phyloP scores from a whole-genome alignment of 2,113 vertebrate species.

The Dasypus novemcinctus region DNA sequence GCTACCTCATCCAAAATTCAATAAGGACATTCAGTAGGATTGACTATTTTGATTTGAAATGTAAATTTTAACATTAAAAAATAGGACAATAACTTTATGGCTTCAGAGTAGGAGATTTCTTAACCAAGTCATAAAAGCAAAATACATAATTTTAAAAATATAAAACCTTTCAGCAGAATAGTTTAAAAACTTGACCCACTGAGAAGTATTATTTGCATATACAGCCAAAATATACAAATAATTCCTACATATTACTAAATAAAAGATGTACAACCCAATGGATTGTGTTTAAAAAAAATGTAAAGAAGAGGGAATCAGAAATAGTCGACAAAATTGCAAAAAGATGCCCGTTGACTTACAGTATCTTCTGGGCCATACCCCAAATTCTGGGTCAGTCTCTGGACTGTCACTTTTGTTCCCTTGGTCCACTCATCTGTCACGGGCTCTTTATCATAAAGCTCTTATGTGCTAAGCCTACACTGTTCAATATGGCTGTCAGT shows the following conservation, averaged over 20 bases:
- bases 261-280: background rate
- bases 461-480: background rate
- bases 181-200: background rate
- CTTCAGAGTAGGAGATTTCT: background rate
- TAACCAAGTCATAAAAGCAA: background rate
- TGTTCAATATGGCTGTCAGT: background rate
- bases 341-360: background rate
- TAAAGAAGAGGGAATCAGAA: background rate
- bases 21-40: background rate
- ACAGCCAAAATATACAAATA: background rate
- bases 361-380: accelerated
- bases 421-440: background rate
- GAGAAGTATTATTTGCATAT: background rate
- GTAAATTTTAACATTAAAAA: background rate
- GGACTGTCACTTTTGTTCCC: background rate
- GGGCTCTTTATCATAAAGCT: background rate
- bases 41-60: constrained; percentile 9
- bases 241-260: background rate
- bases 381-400: background rate
- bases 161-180: background rate
- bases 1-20: background rate
- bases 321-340: background rate
- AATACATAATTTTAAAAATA: background rate
- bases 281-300: background rate
- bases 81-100: too few relatives aligned